A percentile compares a stretch with the other conserved stretches of the same genome.
Conservation (phyloP, 1,140 invertebrate species). For the Pygmarrhopalites habei region DNA sequence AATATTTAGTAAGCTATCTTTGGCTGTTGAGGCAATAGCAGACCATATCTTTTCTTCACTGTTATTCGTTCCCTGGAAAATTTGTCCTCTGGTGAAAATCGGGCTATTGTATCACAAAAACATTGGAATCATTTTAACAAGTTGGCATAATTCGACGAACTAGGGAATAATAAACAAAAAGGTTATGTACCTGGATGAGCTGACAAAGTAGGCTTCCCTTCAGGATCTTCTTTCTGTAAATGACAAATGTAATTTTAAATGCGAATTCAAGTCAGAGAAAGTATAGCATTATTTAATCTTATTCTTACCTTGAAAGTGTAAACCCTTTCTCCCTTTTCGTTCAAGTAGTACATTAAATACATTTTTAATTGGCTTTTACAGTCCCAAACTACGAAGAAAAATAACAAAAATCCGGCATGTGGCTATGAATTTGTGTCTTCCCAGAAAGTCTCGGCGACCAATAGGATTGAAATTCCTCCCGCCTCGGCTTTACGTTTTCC, state of each 20-base stretch:
- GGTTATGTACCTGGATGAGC: constrained; percentile 74
- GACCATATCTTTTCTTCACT: constrained; percentile 81
- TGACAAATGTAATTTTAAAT: constrained; percentile 3
- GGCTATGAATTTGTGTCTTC: background rate
- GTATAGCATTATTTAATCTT: background rate
- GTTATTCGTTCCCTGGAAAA: constrained; percentile 83
- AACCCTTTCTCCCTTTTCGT: constrained; percentile 59
- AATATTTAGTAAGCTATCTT: constrained; percentile 24
- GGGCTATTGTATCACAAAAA: constrained; percentile 55
- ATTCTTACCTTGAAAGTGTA: constrained; percentile 62
- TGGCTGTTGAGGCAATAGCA: constrained; percentile 79
- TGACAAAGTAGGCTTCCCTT: constrained; percentile 70
- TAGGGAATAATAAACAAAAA: constrained; percentile 4
- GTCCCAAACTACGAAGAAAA: background rate
- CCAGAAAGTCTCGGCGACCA: background rate
- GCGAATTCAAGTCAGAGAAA: constrained; percentile 1
- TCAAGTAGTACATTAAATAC: constrained; percentile 68
- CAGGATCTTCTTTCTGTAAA: constrained; percentile 64
- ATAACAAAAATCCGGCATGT: background rate
- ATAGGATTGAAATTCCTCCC: background rate
- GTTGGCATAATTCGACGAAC: constrained; percentile 2
- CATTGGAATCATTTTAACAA: constrained; percentile 21
- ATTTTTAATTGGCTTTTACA: constrained; percentile 47
- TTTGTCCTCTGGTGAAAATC: constrained; percentile 93
- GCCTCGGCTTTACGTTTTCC: background rate